phyloP scores from a whole-genome alignment of 2,113 vertebrate species.

The Lagopus leucura region DNA sequence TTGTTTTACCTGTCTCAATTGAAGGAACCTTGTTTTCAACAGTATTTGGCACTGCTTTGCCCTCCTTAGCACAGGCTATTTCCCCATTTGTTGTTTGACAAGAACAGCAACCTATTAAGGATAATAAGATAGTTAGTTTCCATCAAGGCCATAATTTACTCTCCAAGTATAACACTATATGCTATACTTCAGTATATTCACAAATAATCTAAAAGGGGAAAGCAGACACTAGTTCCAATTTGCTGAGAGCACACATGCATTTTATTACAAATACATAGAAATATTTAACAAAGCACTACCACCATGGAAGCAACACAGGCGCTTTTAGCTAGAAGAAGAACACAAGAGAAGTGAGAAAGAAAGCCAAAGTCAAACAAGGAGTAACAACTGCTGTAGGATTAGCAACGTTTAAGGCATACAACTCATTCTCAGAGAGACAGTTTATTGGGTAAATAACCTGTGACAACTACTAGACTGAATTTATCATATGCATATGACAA shows the following conservation, averaged over 20 bases:
- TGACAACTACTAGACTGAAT: not conserved
- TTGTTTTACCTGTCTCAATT: slow-evolving; percentile 80
- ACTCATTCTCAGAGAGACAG: not conserved
- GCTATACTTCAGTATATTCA: not conserved
- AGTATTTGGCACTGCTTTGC: slow-evolving; percentile 67
- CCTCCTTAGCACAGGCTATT: slow-evolving; percentile 66
- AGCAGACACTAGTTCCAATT: not conserved
- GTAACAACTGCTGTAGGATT: not conserved
- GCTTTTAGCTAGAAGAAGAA: not conserved
- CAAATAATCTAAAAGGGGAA: not conserved
- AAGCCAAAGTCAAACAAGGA: not conserved
- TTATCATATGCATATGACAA: not conserved
- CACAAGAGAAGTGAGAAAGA: not conserved
- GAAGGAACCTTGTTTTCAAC: slow-evolving; percentile 56
- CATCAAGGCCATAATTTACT: not conserved
- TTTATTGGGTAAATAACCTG: not conserved
- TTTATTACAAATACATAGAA: not conserved
- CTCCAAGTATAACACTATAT: not conserved
- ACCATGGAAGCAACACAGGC: not conserved
- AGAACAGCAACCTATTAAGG: slow-evolving; percentile 83
- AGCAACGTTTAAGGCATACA: not conserved
- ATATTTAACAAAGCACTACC: not conserved
- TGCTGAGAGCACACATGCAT: not conserved
- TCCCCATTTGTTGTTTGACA: slow-evolving; percentile 79
- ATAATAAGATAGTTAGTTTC: not conserved